A percentile compares a stretch with the other conserved stretches of the same genome.
Conservation (phyloP, 2,113 vertebrate genomes). For the Puffinus mauretanicus region DNA sequence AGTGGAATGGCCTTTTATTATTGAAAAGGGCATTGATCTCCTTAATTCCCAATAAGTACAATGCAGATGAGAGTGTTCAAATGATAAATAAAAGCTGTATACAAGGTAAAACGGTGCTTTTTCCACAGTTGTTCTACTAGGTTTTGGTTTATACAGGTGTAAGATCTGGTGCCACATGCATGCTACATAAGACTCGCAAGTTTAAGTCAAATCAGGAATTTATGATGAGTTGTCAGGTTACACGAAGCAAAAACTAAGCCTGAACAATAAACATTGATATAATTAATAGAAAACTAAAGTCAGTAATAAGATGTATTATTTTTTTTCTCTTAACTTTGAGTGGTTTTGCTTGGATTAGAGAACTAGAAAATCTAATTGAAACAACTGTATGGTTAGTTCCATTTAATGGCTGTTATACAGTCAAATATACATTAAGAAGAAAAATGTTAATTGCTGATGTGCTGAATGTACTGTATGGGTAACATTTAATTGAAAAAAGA, state of each 20-base stretch:
- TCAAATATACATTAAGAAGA: conserved; percentile 33
- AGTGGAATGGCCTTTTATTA: not conserved
- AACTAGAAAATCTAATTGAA: not conserved
- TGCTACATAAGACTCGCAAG: not conserved
- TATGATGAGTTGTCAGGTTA: not conserved
- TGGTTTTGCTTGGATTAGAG: not conserved
- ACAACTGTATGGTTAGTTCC: not conserved
- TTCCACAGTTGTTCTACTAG: not conserved
- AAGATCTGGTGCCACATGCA: not conserved
- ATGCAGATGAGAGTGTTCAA: not conserved
- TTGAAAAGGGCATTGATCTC: not conserved
- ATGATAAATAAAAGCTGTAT: not conserved
- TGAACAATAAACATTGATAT: not conserved
- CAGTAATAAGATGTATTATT: not conserved
- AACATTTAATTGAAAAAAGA: conserved; percentile 1
- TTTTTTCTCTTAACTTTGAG: not conserved
- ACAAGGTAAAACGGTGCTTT: not conserved
- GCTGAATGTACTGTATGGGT: not conserved
- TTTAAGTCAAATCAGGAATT: not conserved
- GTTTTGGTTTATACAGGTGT: accelerated
- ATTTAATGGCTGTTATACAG: not conserved
- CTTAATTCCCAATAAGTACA: not conserved
- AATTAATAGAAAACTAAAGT: not conserved
- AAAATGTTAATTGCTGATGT: conserved; percentile 5
- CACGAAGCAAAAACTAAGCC: not conserved